Evolutionary conservation across 1,140 invertebrate genomes (phyloP), one percentile per base, ranked within the genome.

Genomic region (Brachystomella parvula): DNA sequence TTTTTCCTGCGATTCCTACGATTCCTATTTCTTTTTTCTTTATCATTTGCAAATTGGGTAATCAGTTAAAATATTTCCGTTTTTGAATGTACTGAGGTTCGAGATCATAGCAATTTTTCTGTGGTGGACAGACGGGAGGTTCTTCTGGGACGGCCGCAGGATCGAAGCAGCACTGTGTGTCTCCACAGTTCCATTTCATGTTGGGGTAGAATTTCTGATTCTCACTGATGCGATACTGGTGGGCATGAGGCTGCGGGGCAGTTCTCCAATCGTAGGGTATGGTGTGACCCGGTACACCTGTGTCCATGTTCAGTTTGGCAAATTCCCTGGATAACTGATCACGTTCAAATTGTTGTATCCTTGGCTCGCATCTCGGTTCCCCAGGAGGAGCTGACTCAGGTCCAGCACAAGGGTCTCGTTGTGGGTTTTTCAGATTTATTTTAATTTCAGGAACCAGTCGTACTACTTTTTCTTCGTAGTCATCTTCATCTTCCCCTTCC

Each of bases 91-190:
- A n/a, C n/a, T n/a, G n/a, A n/a, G n/a, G n/a, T n/a, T n/a, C n/a
- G n/a, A n/a, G n/a, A n/a, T n/a, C n/a, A n/a, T n/a, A n/a, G n/a
- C n/a, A n/a, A n/a, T n/a, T n/a, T n/a, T 53, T 53, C 9, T 24
- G 68, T 64, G n/a, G 30, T 56, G 2, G 53, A 58, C 17, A 70
- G 63, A 33, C 75, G 75, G 2, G 76, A 76, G 33, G 70, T 26
- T 0, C 80, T 80, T 79, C 80, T 81, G 1, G 75, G 71, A 71
- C 81, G 76, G 6, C 80, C 81, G 21, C 75, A 64, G 0, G 80
- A 62, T 35, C 2, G n/a, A 65, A 17, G 32, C 70, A 71, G 26
- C 67, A 69, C 31, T 65, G 57, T 1, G 67, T 67, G 2, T 67
- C 59, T 24, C 61, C 62, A 63, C 70, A 71, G 33, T 65, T 63